phyloP scores from a whole-genome alignment of 2,888 invertebrate genomes.

The Himalopsyche tibetana region DNA sequence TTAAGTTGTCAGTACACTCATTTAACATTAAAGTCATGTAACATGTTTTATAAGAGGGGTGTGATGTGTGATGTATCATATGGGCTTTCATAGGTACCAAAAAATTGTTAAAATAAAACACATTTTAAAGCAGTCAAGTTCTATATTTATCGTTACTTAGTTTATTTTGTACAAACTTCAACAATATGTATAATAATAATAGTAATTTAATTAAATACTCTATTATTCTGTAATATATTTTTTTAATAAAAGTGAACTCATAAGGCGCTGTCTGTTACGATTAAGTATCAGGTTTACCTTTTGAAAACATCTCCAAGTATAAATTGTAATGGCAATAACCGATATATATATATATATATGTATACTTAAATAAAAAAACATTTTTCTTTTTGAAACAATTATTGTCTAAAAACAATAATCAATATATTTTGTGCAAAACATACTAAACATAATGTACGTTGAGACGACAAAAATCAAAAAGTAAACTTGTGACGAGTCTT shows the following conservation, averaged over 20 bases:
- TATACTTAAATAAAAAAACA: slow-evolving; percentile 54
- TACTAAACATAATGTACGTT: slow-evolving; percentile 64
- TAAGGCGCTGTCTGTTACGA: slow-evolving; percentile 63
- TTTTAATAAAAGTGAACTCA: slow-evolving; percentile 64
- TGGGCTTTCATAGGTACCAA: background rate
- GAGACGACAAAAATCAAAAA: slow-evolving; percentile 55
- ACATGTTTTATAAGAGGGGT: too few species aligned
- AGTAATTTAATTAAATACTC: slow-evolving; percentile 78
- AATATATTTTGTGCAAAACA: slow-evolving; percentile 77
- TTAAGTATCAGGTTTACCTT: slow-evolving; percentile 53
- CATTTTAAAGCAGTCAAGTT: slow-evolving; percentile 77
- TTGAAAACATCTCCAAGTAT: slow-evolving; percentile 63
- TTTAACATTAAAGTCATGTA: too few species aligned
- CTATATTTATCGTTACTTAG: slow-evolving; percentile 79
- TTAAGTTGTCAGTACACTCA: too few species aligned
- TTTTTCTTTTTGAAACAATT: slow-evolving; percentile 67
- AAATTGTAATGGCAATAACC: slow-evolving; percentile 62
- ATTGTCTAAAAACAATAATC: slow-evolving; percentile 77
- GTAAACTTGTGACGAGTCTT: slow-evolving; percentile 19
- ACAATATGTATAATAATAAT: slow-evolving; percentile 75
- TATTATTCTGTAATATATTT: slow-evolving; percentile 68
- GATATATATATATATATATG: slow-evolving; percentile 36
- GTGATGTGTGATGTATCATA: too few species aligned
- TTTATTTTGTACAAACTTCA: slow-evolving; percentile 80
- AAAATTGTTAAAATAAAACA: slow-evolving; percentile 14